Evolutionary conservation across 2,113 vertebrate genomes (phyloP).

Genomic region (Axis porcinus): DNA sequence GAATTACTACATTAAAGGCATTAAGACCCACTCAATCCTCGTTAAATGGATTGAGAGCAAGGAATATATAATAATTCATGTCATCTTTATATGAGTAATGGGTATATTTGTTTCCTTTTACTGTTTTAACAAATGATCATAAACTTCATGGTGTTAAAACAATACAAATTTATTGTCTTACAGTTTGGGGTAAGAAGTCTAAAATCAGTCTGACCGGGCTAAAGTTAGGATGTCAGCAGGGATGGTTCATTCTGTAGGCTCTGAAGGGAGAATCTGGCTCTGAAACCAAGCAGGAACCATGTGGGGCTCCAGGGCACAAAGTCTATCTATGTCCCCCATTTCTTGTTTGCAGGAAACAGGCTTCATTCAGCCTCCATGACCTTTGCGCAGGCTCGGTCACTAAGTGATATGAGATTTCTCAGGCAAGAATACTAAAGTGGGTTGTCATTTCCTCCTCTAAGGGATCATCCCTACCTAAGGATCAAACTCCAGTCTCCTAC

Average conservation of each 20-base stretch:
- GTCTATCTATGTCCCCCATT: neutral
- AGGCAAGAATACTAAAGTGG: neutral
- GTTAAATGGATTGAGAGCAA: neutral
- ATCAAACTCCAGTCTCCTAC: neutral
- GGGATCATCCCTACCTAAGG: neutral
- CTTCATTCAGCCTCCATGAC: neutral
- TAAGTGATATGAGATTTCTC: neutral
- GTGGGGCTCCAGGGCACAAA: neutral
- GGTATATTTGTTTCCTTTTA: neutral
- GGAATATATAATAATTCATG: neutral
- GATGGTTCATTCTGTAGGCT: neutral
- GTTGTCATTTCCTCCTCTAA: neutral
- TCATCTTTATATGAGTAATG: neutral
- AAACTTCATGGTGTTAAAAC: neutral
- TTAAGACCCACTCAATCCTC: neutral
- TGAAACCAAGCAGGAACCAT: neutral
- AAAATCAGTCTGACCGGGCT: neutral
- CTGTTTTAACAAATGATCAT: neutral
- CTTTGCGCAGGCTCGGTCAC: rapidly evolving
- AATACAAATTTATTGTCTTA: neutral
- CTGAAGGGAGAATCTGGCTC: neutral
- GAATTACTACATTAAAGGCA: neutral
- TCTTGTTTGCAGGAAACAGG: neutral
- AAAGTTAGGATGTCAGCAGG: neutral
- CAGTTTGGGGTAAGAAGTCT: neutral